Base-by-base conservation (phyloP, 2,113 vertebrate species). In the Trogon melanurus region DNA sequence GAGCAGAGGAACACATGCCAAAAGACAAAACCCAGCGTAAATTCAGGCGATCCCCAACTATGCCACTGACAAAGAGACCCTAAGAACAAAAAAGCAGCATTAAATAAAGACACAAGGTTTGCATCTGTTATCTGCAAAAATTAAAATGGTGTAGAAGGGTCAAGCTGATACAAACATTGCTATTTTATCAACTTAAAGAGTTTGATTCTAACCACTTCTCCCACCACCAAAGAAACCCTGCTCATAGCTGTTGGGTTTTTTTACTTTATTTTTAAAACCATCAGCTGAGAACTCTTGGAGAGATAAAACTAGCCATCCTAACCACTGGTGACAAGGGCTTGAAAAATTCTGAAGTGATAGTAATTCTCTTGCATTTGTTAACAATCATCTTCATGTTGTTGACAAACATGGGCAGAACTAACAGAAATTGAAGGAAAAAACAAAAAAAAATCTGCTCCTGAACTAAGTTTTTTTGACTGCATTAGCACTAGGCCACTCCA, bases 11-110 rank as follows among this genome's bases (percentile, higher is more conserved):
- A 65, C 99, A 99, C 97, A 99, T 98, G 88, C 99, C 99, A 16
- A 99, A 98, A 57, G 98, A 98, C 30, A 99, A 98, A 83, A 99
- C 98, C 69, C 98, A 99, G 80, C 99, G 99, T 73, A 99, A 98
- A 92, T 99, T 99, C 78, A 99, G 97, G 51, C 99, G 98, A 96
- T 99, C 99, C 6, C 99, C 99, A 53, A 99, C 96, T 78, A 98
- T 97, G 6, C 99, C 99, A 8, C 99, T 99, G 96, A 99, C 86
- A 96, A 99, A 99, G 85, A 99, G 98, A 80, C 99, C 99, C 99
- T 99, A 92, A 60, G 88, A 95, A 91, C 22, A 96, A 51, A 95
- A 86, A 48, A 74, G 41, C 57, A 76, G 21, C 38, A 50, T 80
- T 79, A 92, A 78, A 69, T 21, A 57, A 91, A 82, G 92, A 25